Evolutionary conservation across 2,113 vertebrate genomes (phyloP).

Genomic region (Pitta sordida): DNA sequence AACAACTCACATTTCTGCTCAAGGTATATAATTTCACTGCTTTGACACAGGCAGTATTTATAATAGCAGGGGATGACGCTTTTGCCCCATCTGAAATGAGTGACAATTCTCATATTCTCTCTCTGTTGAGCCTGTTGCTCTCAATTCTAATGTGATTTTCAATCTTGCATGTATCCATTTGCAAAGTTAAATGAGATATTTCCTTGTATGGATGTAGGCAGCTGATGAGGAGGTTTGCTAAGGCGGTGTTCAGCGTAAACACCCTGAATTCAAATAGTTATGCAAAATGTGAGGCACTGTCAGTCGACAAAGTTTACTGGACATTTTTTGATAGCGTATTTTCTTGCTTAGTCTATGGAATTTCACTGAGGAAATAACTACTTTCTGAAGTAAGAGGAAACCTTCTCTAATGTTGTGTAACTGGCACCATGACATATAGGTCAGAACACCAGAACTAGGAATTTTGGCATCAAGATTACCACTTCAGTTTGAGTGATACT

Average conservation of each 20-base stretch:
- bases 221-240: not conserved
- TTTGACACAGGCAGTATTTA: constrained; percentile 16
- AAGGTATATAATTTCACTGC: not conserved
- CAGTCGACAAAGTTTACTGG: not conserved
- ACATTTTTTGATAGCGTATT: not conserved
- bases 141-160: not conserved
- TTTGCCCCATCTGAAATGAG: not conserved
- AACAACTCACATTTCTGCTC: not conserved
- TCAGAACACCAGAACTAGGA: not conserved
- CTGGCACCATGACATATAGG: not conserved
- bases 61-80: not conserved
- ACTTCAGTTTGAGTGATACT: not conserved
- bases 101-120: not conserved
- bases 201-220: not conserved
- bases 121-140: not conserved
- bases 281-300: not conserved
- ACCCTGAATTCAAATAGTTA: not conserved
- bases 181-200: not conserved
- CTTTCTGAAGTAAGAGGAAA: not conserved
- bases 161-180: not conserved
- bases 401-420: not conserved
- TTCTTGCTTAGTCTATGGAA: not conserved
- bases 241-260: not conserved
- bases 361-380: not conserved
- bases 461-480: not conserved